Percentiles rank a stretch among this genome's conserved stretches.
These are phyloP conservation scores for Phymorhynchus buccinoides DNA, from an alignment of 1,140 invertebrate species.

Conservation along the genomic window DNA sequence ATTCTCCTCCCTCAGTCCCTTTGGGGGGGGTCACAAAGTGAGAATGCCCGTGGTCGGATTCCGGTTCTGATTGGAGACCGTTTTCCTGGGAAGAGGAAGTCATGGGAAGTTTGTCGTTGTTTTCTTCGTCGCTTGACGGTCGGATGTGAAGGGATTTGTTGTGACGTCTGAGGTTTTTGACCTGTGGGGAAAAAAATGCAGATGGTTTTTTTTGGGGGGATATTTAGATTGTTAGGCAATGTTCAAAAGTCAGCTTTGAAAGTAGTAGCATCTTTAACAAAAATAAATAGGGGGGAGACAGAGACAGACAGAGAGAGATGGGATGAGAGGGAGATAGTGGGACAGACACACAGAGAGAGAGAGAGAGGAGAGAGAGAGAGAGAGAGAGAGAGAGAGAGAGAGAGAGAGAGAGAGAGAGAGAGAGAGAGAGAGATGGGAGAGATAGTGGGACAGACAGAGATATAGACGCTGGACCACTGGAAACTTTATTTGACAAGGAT, in stretches of 20 bases:
- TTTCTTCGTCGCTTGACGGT: background rate
- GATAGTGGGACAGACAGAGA: too few species aligned
- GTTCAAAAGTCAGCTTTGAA: too few species aligned
- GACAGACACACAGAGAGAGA: background rate
- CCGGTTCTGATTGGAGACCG: too few species aligned
- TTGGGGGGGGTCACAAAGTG: constrained; percentile 22
- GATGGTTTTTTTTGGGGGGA: too few species aligned
- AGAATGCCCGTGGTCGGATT: constrained; percentile 11
- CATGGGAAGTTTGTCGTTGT: background rate
- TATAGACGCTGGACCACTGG: too few species aligned
- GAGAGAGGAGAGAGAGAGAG: background rate
- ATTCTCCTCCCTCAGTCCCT: background rate
- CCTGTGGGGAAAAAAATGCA: background rate
- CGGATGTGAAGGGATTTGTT: background rate
- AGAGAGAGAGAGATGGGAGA: background rate
- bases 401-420: background rate
- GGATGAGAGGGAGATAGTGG: too few species aligned
- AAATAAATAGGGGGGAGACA: too few species aligned
- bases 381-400: background rate
- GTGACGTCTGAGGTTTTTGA: background rate
- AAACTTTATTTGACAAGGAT: too few species aligned
- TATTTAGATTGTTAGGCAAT: too few species aligned
- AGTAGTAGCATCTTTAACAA: too few species aligned
- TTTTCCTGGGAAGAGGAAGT: background rate
- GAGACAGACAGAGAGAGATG: too few species aligned